Conservation (phyloP, 2,113 vertebrate species). For the Gopherus evgoodei region DNA sequence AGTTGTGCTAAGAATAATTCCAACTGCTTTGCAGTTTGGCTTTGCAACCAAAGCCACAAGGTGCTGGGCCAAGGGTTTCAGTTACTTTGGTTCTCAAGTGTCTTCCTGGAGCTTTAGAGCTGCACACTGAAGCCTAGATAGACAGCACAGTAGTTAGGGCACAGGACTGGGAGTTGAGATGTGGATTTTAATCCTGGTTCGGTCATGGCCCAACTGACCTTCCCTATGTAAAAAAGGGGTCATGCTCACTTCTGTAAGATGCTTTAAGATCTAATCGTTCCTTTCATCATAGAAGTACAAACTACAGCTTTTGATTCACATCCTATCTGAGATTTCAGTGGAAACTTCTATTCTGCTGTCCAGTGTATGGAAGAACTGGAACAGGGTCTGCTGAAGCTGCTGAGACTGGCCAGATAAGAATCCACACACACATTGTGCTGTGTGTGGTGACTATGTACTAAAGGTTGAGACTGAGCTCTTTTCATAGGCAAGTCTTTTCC, state of each 20-base stretch:
- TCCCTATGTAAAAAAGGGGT: background rate
- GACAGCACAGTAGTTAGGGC: slow-evolving; percentile 4
- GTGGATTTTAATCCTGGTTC: slow-evolving; percentile 26
- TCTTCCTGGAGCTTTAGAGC: slow-evolving; percentile 60
- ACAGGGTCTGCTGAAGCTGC: background rate
- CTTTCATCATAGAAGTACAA: background rate
- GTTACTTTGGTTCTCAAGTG: slow-evolving; percentile 66
- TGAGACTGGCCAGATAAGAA: background rate
- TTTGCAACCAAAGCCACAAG: slow-evolving; percentile 62
- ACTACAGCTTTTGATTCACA: background rate
- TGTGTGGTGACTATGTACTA: background rate
- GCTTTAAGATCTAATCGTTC: background rate
- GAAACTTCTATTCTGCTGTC: background rate
- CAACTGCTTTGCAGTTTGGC: slow-evolving; percentile 66
- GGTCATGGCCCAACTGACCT: background rate
- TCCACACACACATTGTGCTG: background rate
- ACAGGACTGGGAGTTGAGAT: background rate
- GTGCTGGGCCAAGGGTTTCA: slow-evolving; percentile 61
- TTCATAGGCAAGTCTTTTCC: background rate
- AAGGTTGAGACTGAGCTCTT: background rate
- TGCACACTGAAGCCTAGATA: slow-evolving; percentile 59
- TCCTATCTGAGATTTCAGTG: background rate
- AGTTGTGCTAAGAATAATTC: slow-evolving; percentile 73
- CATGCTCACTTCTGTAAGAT: background rate
- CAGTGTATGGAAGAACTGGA: background rate